These are phyloP conservation scores for Melolontha melolontha DNA, from an alignment of 2,888 invertebrate genomes.

Conservation along the genomic window DNA sequence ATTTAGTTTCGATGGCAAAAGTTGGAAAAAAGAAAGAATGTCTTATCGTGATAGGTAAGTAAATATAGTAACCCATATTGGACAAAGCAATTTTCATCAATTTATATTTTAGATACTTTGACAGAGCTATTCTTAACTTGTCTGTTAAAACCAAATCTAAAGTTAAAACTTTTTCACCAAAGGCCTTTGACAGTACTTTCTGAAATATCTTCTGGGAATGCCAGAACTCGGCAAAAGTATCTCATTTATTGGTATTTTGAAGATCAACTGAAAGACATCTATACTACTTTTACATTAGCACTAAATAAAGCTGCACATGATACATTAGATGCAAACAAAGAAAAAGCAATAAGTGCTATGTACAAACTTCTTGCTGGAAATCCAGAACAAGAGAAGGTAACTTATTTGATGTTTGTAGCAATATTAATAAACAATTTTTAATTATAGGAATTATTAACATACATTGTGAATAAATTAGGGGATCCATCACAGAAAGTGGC, in stretches of 20 bases:
- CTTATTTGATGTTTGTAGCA: neutral
- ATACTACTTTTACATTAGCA: conserved; percentile 75
- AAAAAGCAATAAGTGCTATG: conserved; percentile 82
- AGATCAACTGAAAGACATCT: conserved; percentile 82
- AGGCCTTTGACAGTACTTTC: conserved; percentile 72
- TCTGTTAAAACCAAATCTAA: conserved; percentile 74
- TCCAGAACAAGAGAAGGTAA: conserved; percentile 86
- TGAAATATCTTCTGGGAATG: conserved; percentile 73
- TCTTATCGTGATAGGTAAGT: conserved; percentile 73
- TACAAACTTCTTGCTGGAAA: conserved; percentile 81
- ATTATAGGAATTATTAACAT: conserved; percentile 76
- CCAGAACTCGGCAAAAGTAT: conserved; percentile 73
- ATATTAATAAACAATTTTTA: conserved; percentile 1
- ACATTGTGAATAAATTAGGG: conserved; percentile 94
- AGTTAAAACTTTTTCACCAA: conserved; percentile 75
- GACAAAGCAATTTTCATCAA: neutral
- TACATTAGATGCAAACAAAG: conserved; percentile 82
- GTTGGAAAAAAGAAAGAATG: conserved; percentile 83
- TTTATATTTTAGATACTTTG: conserved; percentile 74
- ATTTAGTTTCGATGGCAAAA: conserved; percentile 81
- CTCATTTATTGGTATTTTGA: conserved; percentile 90
- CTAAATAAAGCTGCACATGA: conserved; percentile 82
- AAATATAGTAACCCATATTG: neutral
- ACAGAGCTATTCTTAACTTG: conserved; percentile 83
- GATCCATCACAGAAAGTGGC: conserved; percentile 92